Conservation (phyloP, 2,797 vertebrate species). For the Sebastiscus albofasciatus region DNA sequence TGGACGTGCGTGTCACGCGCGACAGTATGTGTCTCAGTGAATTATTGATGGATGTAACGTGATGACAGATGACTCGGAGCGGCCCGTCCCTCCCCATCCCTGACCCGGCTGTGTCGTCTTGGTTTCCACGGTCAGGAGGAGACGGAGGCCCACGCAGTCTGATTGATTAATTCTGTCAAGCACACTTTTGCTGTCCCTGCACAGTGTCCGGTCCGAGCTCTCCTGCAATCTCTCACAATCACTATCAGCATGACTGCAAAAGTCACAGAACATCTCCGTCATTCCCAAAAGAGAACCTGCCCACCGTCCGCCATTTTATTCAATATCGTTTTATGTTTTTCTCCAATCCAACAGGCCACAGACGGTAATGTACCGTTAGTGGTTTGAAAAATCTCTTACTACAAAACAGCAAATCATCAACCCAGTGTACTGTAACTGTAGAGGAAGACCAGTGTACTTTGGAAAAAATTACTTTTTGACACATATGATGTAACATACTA, state of each 20-base stretch:
- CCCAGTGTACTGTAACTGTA: neutral
- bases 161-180: constrained; percentile 77
- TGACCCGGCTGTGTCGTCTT: constrained; percentile 67
- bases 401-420: neutral
- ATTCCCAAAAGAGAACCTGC: neutral
- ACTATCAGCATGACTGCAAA: constrained; percentile 59
- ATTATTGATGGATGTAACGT: constrained; percentile 73
- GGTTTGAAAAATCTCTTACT: neutral
- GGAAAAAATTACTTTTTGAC: neutral
- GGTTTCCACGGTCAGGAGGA: constrained; percentile 67
- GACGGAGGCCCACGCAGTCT: constrained; percentile 44
- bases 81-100: constrained; percentile 48
- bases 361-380: neutral
- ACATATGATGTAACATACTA: too few species aligned
- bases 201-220: constrained; percentile 57
- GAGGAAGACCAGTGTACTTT: neutral
- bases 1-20: constrained; percentile 24
- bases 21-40: constrained; percentile 57
- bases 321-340: accelerated
- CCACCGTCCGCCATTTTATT: constrained; percentile 7
- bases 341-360: neutral
- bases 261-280: constrained; percentile 65
- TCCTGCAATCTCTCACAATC: constrained; percentile 67
- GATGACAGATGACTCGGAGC: constrained; percentile 71
- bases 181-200: constrained; percentile 72